Evolutionary conservation across 64 coral and sea anemone genomes (phyloP).

Genomic region (Montipora foliosa): DNA sequence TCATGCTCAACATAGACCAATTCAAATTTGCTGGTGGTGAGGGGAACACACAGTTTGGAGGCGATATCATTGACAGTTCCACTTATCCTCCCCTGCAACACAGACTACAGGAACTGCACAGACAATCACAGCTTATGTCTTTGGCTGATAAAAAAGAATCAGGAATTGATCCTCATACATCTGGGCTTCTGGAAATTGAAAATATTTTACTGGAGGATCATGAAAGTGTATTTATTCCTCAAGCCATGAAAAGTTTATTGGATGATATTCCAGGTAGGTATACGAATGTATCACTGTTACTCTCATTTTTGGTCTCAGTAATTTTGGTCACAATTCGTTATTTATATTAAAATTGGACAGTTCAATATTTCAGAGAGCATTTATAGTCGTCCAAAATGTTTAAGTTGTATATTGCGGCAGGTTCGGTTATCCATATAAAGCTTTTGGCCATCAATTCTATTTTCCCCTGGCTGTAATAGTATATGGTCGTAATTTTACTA

Average conservation of each 20-base stretch:
- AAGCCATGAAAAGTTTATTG: constrained; percentile 10
- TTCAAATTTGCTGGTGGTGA: constrained; percentile 45
- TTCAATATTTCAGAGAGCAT: too few relatives aligned
- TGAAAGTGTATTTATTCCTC: neutral
- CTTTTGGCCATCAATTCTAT: too few relatives aligned
- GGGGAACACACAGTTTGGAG: constrained; percentile 35
- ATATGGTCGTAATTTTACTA: too few relatives aligned
- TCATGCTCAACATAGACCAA: neutral
- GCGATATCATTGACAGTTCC: neutral
- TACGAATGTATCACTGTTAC: neutral
- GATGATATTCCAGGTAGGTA: constrained; percentile 15
- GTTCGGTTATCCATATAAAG: too few relatives aligned
- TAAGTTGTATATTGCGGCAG: too few relatives aligned
- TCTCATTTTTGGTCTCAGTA: neutral
- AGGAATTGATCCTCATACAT: neutral
- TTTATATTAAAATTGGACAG: too few relatives aligned
- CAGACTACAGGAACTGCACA: neutral
- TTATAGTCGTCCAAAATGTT: too few relatives aligned
- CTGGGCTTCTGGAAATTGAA: neutral
- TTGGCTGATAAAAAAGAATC: neutral
- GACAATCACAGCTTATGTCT: neutral
- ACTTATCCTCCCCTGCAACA: neutral
- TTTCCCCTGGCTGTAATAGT: too few relatives aligned
- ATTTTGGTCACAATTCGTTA: neutral
- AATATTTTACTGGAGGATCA: neutral